A percentile compares a stretch with the other conserved stretches of the same genome.
These are phyloP conservation scores for Hyposoter didymator DNA, from an alignment of 2,888 invertebrate species.

Conservation along the genomic window DNA sequence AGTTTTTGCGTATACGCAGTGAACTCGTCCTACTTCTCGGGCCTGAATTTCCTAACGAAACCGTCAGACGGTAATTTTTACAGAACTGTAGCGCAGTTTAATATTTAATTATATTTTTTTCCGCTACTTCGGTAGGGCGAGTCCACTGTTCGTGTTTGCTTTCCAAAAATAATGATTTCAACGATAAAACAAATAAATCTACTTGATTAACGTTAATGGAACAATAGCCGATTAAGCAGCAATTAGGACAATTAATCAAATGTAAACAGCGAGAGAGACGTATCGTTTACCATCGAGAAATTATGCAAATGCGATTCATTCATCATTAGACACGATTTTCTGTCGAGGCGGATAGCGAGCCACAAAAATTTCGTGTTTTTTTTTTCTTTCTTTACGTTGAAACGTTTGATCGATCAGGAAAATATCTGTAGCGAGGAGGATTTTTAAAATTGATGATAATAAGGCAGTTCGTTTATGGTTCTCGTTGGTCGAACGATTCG, in stretches of 20 bases:
- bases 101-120: too few species aligned
- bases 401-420: not conserved
- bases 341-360: not conserved
- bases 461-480: conserved; percentile 34
- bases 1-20: not conserved
- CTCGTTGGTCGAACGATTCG: conserved; percentile 2
- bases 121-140: too few species aligned
- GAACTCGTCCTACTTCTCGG: not conserved
- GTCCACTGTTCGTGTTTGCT: not conserved
- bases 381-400: not conserved
- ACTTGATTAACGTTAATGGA: not conserved
- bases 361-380: not conserved
- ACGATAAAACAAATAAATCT: not conserved
- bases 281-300: conserved; percentile 2
- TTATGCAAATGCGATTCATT: not conserved
- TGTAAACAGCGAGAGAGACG: not conserved
- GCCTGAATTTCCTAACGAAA: too few species aligned
- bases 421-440: not conserved
- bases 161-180: not conserved
- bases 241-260: not conserved
- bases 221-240: not conserved
- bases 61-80: too few species aligned
- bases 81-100: too few species aligned
- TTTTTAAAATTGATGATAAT: not conserved
- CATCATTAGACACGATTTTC: not conserved